Evolutionary conservation across 2,797 vertebrate genomes (phyloP), one percentile per base, ranked within the genome.

Genomic region (Etheostoma perlongum): DNA sequence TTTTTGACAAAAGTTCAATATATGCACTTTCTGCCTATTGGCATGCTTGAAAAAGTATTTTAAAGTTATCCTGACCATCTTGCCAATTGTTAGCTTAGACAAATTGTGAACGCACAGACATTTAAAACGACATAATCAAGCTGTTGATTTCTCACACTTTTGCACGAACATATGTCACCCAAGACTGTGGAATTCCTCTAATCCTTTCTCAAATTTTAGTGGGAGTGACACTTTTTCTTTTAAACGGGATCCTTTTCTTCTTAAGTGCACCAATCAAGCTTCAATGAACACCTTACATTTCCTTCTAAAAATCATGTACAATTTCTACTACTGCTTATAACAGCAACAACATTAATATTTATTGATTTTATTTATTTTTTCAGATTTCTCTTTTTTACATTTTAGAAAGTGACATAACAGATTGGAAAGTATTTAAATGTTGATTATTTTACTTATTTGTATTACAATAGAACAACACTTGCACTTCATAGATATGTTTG

Each of bases 121-220:
- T 79, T 87, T 76, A 72, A 67, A 74, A 74, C 67, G 78, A 90
- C 72, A 75, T 77, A 72, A 89, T 92, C 79, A 86, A 91, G 91
- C 88, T 78, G 85, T 89, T 90, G 86, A 94, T 94, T 95, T 95
- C 92, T 95, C 94, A 94, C 92, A 93, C 84, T 77, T 88, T 83
- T 88, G 93, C 94, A 95, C 92, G 93, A 93, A 95, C 95, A 92
- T 93, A 79, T 85, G 94, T 90, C 89, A 95, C 93, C 89, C 85
- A 93, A 95, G 94, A 92, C 94, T 75, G 85, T 78, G 92, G 91
- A 93, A 94, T 96, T 93, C 82, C 73, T 93, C 86, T 95, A 96
- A 95, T 96, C 94, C 94, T 89, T 90, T 80, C 70, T 68, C 79
- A 68, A 75, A 79, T 86, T 86, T 87, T 73, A 67, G 86, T 80